Evolutionary conservation across 1,140 invertebrate species (phyloP).

Genomic region (Drosophila baimaii): DNA sequence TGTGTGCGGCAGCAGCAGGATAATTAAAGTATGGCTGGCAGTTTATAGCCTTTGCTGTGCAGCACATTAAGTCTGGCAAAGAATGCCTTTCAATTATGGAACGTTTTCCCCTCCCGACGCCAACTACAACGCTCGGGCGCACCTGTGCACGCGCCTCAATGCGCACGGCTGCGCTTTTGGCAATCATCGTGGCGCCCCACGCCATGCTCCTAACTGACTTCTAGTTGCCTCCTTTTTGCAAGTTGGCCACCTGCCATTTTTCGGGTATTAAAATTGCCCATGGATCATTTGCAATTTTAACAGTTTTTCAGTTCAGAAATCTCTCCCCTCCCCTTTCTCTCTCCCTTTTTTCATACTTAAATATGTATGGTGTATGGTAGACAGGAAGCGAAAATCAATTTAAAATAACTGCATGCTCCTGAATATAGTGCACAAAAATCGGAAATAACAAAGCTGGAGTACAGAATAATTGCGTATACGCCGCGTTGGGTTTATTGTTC

Average conservation of each 20-base stretch:
- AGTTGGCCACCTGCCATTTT: conserved; percentile 54
- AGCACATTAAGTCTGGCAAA: conserved; percentile 54
- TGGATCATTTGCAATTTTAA: conserved; percentile 70
- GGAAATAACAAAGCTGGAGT: conserved; percentile 4
- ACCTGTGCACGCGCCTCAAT: conserved; percentile 77
- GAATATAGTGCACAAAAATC: conserved; percentile 4
- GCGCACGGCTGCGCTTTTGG: conserved; percentile 77
- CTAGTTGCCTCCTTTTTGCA: conserved; percentile 11
- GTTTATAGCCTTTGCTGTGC: conserved; percentile 29
- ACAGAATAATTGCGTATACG: conserved; percentile 53
- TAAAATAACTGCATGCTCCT: conserved; percentile 29
- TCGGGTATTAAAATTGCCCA: conserved; percentile 59
- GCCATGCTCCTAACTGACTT: background rate
- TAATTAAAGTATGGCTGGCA: conserved; percentile 37
- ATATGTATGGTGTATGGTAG: conserved; percentile 65
- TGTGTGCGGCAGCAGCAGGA: conserved; percentile 21
- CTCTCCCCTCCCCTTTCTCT: conserved; percentile 7
- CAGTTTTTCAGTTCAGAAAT: conserved; percentile 34
- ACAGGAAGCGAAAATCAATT: conserved; percentile 60
- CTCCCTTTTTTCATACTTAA: conserved; percentile 39
- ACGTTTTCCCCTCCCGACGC: background rate
- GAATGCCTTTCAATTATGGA: conserved; percentile 77
- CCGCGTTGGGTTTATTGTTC: conserved; percentile 18
- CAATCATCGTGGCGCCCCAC: conserved; percentile 15
- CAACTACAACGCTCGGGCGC: conserved; percentile 56